A percentile compares a stretch with the other conserved stretches of the same genome.
These are phyloP conservation scores for Eumacrocentrus americanus DNA, from an alignment of 2,888 invertebrate species.

Conservation along the genomic window DNA sequence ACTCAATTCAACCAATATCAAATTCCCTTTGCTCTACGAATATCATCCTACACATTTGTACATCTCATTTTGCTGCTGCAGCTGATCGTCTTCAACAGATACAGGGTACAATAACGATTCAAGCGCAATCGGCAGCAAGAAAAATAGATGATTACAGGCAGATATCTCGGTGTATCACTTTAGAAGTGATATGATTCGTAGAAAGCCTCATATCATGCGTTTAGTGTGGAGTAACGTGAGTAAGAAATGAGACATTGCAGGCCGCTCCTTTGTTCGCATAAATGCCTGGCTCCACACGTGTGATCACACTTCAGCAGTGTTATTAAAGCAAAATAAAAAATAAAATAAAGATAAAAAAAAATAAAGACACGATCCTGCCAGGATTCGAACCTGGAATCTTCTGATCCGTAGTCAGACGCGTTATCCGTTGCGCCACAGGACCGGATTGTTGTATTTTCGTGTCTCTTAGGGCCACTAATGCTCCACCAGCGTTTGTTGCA, in stretches of 20 bases:
- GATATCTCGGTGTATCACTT: too few species aligned
- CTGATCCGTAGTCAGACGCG: constrained; percentile 64
- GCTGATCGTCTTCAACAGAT: too few species aligned
- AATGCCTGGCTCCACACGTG: constrained; percentile 17
- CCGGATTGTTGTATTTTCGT: constrained; percentile 27
- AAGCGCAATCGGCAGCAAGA: too few species aligned
- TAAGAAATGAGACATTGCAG: constrained; percentile 36
- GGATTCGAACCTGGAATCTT: constrained; percentile 66
- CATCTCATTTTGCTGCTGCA: too few species aligned
- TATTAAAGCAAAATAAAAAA: constrained; percentile 12
- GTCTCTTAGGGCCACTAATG: neutral
- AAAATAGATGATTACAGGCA: too few species aligned
- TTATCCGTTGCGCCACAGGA: constrained; percentile 63
- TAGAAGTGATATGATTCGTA: constrained; percentile 8
- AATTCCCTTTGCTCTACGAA: too few species aligned
- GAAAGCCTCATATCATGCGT: constrained; percentile 4
- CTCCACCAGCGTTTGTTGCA: too few species aligned
- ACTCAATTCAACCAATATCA: neutral
- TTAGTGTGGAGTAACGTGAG: constrained; percentile 35
- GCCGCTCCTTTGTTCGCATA: constrained; percentile 32
- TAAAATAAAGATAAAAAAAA: constrained; percentile 9
- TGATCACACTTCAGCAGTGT: too few species aligned
- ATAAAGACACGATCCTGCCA: constrained; percentile 47
- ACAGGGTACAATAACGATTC: too few species aligned
- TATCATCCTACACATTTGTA: too few species aligned